A percentile compares a stretch with the other conserved stretches of the same genome.
Conservation (phyloP, 1,140 invertebrate genomes). For the Calosoma granatense region DNA sequence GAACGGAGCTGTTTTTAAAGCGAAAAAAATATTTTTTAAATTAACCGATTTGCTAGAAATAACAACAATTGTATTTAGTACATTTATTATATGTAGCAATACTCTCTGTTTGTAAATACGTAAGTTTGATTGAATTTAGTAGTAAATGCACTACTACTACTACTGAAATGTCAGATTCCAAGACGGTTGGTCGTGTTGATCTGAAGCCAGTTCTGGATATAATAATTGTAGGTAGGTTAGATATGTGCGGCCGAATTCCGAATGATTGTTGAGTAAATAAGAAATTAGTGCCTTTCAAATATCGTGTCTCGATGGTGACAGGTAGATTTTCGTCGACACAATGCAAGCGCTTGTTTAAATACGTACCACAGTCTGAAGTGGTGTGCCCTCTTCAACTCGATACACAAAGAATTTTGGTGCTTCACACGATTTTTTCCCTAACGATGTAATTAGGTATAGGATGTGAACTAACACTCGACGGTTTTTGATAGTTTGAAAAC, state of each 20-base stretch:
- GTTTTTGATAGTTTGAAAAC: conserved; percentile 5
- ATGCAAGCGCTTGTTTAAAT: background rate
- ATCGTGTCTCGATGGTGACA: background rate
- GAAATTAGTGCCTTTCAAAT: background rate
- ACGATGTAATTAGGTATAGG: conserved; percentile 1
- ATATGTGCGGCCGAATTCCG: background rate
- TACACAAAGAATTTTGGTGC: background rate
- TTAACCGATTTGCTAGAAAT: too few relatives aligned
- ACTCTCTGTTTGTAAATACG: too few relatives aligned
- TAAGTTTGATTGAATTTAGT: too few relatives aligned
- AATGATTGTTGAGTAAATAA: conserved; percentile 2
- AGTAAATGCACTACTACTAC: too few relatives aligned
- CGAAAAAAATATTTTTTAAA: too few relatives aligned
- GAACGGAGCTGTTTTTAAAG: too few relatives aligned
- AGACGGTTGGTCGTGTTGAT: too few relatives aligned
- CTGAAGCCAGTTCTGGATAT: too few relatives aligned
- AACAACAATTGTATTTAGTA: too few relatives aligned
- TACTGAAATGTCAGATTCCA: too few relatives aligned
- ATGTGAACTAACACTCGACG: background rate
- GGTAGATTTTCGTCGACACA: background rate
- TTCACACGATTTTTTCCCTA: background rate
- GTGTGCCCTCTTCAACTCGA: background rate
- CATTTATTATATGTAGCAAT: too few relatives aligned
- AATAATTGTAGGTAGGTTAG: background rate
- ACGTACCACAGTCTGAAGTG: background rate